Percentiles rank a stretch among this genome's conserved stretches.
Evolutionary conservation across 2,888 invertebrate species (phyloP).

Genomic region (Dolichomitus sp.): DNA sequence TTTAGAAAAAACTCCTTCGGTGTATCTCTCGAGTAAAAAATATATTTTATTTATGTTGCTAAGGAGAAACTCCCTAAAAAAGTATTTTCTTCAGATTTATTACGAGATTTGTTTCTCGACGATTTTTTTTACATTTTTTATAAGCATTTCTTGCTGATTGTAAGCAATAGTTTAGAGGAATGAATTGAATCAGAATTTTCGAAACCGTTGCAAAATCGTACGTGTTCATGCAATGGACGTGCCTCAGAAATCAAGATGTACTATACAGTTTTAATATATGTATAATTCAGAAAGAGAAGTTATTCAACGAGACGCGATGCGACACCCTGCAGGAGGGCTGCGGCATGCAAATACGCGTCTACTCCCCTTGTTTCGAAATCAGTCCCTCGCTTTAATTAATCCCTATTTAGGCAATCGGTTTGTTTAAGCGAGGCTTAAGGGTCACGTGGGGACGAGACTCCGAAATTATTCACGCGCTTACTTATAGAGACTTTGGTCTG

Average conservation of each 20-base stretch:
- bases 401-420: conserved; percentile 81
- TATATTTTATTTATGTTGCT: no score
- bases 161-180: neutral
- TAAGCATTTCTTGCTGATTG: neutral
- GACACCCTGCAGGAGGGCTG: conserved; percentile 33
- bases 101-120: neutral
- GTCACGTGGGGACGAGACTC: conserved; percentile 63
- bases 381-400: conserved; percentile 80
- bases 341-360: conserved; percentile 53
- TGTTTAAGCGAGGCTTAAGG: conserved; percentile 75
- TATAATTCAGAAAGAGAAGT: conserved; percentile 45
- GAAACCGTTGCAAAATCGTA: neutral
- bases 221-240: neutral
- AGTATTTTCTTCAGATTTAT: no score
- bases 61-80: no score
- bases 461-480: conserved; percentile 61
- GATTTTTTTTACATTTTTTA: neutral
- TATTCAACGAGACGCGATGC: conserved; percentile 37
- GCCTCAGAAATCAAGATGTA: neutral
- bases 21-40: no score
- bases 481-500: neutral
- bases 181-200: neutral
- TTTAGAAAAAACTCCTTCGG: no score
- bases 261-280: conserved; percentile 21
- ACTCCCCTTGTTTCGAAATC: conserved; percentile 74